A percentile compares a stretch with the other conserved stretches of the same genome.
Evolutionary conservation across 2,888 invertebrate species (phyloP).

Genomic region (Macroteleia sp.): DNA sequence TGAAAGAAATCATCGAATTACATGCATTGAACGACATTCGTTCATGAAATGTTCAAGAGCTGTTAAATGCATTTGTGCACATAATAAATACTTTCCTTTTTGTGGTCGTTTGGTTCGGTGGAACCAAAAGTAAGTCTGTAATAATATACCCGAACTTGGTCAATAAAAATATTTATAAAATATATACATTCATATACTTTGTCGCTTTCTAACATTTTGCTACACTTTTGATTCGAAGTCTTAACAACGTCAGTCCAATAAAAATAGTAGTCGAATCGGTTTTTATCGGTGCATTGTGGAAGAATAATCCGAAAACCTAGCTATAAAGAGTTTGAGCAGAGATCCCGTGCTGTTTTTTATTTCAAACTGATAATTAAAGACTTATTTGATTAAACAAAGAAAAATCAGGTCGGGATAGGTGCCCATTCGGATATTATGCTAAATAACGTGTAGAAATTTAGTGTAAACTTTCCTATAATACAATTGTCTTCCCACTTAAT

Average conservation of each 20-base stretch:
- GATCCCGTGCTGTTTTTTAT: too few species aligned
- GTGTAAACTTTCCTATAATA: too few species aligned
- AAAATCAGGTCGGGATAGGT: too few species aligned
- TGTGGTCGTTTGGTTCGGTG: constrained; percentile 27
- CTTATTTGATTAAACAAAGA: too few species aligned
- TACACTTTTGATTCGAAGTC: constrained; percentile 11
- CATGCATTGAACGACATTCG: constrained; percentile 10
- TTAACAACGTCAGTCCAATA: background rate
- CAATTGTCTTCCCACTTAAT: too few species aligned
- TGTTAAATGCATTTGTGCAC: constrained; percentile 34
- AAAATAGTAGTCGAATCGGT: too few species aligned
- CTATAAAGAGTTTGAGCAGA: too few species aligned
- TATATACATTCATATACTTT: constrained; percentile 29
- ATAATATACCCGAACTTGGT: constrained; percentile 15
- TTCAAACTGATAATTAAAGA: too few species aligned
- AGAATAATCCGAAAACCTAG: too few species aligned
- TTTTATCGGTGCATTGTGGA: too few species aligned
- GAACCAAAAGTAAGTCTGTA: constrained; percentile 28
- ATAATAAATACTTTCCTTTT: constrained; percentile 45
- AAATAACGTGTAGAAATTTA: too few species aligned
- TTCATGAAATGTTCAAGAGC: constrained; percentile 14
- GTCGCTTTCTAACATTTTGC: background rate
- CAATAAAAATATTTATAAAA: constrained; percentile 45
- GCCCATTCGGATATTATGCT: too few species aligned
- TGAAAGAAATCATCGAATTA: background rate